Conservation (phyloP, 2,797 vertebrate species). For the Setipinna tenuifilis region DNA sequence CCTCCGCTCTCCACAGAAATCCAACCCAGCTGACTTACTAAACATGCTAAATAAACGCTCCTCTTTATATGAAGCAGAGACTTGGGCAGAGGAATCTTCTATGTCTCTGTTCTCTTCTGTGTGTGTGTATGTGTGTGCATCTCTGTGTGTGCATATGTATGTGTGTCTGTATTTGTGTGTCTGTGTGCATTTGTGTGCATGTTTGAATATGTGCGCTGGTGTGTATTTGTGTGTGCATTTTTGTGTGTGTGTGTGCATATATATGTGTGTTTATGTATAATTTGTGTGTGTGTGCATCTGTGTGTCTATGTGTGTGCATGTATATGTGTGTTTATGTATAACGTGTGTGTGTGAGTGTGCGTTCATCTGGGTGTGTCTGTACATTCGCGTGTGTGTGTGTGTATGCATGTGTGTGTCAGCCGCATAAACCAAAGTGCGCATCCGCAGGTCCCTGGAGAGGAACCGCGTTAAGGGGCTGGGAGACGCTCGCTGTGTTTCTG, state of each 20-base stretch:
- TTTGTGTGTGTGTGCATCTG: too few species aligned
- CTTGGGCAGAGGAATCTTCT: background rate
- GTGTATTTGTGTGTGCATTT: too few species aligned
- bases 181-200: too few species aligned
- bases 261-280: too few species aligned
- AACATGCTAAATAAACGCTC: slow-evolving; percentile 36
- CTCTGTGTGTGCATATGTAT: background rate
- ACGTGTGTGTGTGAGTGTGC: too few species aligned
- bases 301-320: too few species aligned
- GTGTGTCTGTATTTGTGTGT: background rate
- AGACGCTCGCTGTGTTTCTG: background rate
- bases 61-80: background rate
- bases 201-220: too few species aligned
- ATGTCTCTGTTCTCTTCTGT: background rate
- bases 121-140: background rate
- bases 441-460: background rate
- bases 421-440: background rate
- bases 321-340: too few species aligned
- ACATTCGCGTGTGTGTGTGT: too few species aligned
- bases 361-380: too few species aligned
- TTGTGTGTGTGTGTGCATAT: too few species aligned
- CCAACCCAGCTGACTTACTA: background rate
- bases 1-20: background rate
- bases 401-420: too few species aligned
- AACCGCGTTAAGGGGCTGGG: background rate